Percentiles rank a stretch among this genome's conserved stretches.
These are phyloP conservation scores for Sitta europaea DNA, from an alignment of 2,113 vertebrate species.

Conservation along the genomic window DNA sequence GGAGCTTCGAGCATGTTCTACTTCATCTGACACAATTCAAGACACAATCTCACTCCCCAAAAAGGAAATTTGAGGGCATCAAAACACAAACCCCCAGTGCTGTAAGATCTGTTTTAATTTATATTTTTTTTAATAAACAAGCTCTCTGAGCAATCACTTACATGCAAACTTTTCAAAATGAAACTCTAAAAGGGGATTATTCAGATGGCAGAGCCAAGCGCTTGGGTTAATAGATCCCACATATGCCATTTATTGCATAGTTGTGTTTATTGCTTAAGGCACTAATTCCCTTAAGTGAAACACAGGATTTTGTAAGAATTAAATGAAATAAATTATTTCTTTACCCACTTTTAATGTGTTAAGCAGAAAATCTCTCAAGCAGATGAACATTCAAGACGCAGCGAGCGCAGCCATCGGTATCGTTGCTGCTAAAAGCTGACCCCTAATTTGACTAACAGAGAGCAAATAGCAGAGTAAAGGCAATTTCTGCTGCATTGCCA, in stretches of 20 bases:
- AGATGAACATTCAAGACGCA: neutral
- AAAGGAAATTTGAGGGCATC: neutral
- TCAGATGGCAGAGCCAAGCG: neutral
- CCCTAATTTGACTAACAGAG: neutral
- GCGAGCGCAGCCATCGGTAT: rapidly evolving
- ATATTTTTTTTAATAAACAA: neutral
- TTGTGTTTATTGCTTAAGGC: constrained; percentile 48
- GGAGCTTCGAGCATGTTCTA: neutral
- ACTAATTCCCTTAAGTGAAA: constrained; percentile 51
- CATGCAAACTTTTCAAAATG: neutral
- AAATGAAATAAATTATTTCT: constrained; percentile 43
- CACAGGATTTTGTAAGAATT: constrained; percentile 26
- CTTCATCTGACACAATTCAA: neutral
- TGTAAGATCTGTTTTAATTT: neutral
- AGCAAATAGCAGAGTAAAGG: neutral
- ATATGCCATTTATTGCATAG: constrained; percentile 55
- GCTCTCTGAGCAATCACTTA: neutral
- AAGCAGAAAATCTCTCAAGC: constrained; percentile 3
- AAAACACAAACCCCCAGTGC: neutral
- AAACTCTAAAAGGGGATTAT: neutral
- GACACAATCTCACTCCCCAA: neutral
- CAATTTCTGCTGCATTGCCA: neutral
- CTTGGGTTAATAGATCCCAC: constrained; percentile 51
- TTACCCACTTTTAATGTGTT: neutral
- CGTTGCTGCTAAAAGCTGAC: neutral